Evolutionary conservation across 2,113 vertebrate species (phyloP), one percentile per base, ranked within the genome.

Genomic region (Psilopsiagon aymara): DNA sequence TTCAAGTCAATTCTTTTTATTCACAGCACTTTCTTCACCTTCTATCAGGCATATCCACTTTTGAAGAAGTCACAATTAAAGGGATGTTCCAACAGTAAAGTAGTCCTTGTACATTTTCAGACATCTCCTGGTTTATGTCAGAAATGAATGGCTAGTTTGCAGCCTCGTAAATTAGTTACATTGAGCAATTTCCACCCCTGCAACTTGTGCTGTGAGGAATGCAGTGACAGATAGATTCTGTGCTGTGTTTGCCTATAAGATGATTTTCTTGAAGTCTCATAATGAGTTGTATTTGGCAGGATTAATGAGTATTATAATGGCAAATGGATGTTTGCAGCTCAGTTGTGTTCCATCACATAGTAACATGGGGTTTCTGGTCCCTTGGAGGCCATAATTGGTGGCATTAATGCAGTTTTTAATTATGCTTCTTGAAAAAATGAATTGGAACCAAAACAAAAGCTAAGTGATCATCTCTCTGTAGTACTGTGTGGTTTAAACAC

Each of bases 251-350:
- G 99, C 98, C 98, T 99, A 98, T 98, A 98, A 99, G 99, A 99
- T 99, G 99, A 99, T 99, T 99, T 99, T 98, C 98, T 99, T 98
- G 98, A 99, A 98, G 98, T 98, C 98, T 98, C 98, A 93, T 99
- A 99, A 99, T 99, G 99, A 99, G 99, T 99, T 99, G 98, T 98
- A 99, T 99, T 99, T 99, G 99, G 98, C 98, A 99, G 99, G 99
- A 99, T 99, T 99, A 99, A 99, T 99, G 99, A 99, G 98, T 98
- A 98, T 99, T 98, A 98, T 98, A 98, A 99, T 98, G 98, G 98
- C 98, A 99, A 99, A 99, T 99, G 99, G 99, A 99, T 99, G 98
- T 98, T 99, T 98, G 98, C 98, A 98, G 98, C 98, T 97, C 98
- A 97, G 97, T 98, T 98, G 98, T 98, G 99, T 99, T 99, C 98